Conservation (phyloP, 2,888 invertebrate species). For the Tipula vernalis region DNA sequence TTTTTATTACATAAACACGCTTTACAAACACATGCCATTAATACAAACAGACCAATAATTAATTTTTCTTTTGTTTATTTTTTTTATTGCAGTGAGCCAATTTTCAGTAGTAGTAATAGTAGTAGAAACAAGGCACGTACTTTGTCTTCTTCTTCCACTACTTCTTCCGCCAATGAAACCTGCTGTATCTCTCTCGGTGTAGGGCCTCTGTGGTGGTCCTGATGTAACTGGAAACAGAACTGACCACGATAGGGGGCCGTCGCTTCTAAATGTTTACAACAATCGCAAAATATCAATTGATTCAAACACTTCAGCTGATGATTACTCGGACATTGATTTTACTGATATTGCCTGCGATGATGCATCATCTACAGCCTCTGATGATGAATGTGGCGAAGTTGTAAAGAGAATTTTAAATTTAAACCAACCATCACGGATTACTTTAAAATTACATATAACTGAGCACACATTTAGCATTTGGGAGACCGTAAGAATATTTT, state of each 20-base stretch:
- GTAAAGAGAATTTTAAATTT: constrained; percentile 52
- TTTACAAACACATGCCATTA: not conserved
- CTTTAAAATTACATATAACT: constrained; percentile 65
- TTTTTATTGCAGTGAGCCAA: constrained; percentile 31
- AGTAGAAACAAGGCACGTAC: constrained; percentile 32
- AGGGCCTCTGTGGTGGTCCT: constrained; percentile 99
- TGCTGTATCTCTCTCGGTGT: constrained; percentile 86
- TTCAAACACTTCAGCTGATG: constrained; percentile 31
- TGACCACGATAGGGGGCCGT: constrained; percentile 38
- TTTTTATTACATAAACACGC: not conserved
- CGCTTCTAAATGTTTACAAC: constrained; percentile 37
- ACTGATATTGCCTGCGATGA: constrained; percentile 27
- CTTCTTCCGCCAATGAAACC: constrained; percentile 58
- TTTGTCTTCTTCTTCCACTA: constrained; percentile 42
- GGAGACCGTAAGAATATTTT: constrained; percentile 55
- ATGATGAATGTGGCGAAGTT: constrained; percentile 38
- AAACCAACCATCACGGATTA: constrained; percentile 55
- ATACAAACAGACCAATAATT: not conserved
- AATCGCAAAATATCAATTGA: constrained; percentile 36
- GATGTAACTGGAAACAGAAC: constrained; percentile 75
- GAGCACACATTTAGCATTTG: constrained; percentile 67
- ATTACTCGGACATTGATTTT: constrained; percentile 30
- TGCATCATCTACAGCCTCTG: constrained; percentile 28
- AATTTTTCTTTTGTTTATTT: constrained; percentile 10
- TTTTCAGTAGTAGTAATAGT: constrained; percentile 33